Conservation (phyloP, 2,113 vertebrate species). For the Chascanopsetta lugubris region DNA sequence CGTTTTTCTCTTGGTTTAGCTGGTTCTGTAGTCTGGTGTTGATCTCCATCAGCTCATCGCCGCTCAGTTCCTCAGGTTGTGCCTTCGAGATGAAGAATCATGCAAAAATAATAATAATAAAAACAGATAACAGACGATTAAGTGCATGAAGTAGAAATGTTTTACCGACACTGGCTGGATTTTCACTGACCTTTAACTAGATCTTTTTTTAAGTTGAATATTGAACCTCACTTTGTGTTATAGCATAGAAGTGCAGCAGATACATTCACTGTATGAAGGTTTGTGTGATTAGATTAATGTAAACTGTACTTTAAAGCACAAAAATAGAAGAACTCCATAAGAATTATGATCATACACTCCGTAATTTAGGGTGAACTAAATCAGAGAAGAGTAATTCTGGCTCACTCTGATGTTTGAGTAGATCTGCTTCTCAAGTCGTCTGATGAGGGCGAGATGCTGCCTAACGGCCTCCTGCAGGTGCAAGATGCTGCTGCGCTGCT, state of each 20-base stretch:
- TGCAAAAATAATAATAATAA: neutral
- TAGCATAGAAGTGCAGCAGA: too few species aligned
- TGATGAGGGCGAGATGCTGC: constrained; percentile 94
- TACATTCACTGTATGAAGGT: too few species aligned
- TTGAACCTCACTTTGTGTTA: too few species aligned
- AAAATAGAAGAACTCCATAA: too few species aligned
- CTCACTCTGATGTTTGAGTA: constrained; percentile 93
- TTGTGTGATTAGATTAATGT: too few species aligned
- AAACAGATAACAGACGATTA: neutral
- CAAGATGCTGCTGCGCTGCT: constrained; percentile 96
- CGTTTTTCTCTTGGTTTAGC: constrained; percentile 94
- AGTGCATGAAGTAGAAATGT: too few species aligned
- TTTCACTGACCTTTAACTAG: too few species aligned
- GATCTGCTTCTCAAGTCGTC: constrained; percentile 96
- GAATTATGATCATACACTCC: too few species aligned
- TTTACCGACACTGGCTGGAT: neutral
- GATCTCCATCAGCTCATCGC: constrained; percentile 86
- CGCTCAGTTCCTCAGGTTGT: constrained; percentile 88
- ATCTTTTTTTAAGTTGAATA: too few species aligned
- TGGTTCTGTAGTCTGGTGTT: constrained; percentile 92
- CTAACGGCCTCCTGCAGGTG: constrained; percentile 95
- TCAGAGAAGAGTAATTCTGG: neutral
- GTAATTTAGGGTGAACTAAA: neutral
- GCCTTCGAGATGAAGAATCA: constrained; percentile 76
- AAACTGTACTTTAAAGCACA: too few species aligned